Evolutionary conservation across 1,140 invertebrate genomes (phyloP).

Genomic region (Armadillidium nasatum): DNA sequence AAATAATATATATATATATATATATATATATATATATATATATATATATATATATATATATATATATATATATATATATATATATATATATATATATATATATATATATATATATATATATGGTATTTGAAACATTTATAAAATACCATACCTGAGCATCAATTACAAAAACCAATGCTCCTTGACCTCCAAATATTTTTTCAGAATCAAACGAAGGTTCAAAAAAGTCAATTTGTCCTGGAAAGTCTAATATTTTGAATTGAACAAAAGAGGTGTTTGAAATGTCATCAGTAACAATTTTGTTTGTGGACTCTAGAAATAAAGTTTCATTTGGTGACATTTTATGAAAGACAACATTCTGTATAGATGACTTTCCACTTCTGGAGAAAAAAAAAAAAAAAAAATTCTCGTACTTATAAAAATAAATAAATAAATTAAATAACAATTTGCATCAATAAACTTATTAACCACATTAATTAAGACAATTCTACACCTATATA

Average conservation of each 20-base stretch:
- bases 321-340: slow-evolving; percentile 99
- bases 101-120: neutral
- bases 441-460: no score
- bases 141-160: slow-evolving; percentile 78
- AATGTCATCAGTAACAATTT: slow-evolving; percentile 96
- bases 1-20: no score
- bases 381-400: slow-evolving; percentile 56
- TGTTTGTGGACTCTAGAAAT: slow-evolving; percentile 97
- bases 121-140: neutral
- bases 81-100: slow-evolving; percentile 15
- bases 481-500: no score
- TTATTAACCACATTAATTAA: no score
- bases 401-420: neutral
- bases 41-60: slow-evolving; percentile 7
- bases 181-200: slow-evolving; percentile 89
- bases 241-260: slow-evolving; percentile 99
- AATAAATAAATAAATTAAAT: no score
- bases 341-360: slow-evolving; percentile 99
- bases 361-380: slow-evolving; percentile 99
- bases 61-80: neutral
- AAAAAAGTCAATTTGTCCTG: slow-evolving; percentile 96
- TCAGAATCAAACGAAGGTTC: slow-evolving; percentile 93
- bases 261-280: slow-evolving; percentile 97
- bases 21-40: neutral
- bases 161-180: slow-evolving; percentile 96